Evolutionary conservation across 2,797 vertebrate genomes (phyloP).

Genomic region (Phataginus tetradactyla): DNA sequence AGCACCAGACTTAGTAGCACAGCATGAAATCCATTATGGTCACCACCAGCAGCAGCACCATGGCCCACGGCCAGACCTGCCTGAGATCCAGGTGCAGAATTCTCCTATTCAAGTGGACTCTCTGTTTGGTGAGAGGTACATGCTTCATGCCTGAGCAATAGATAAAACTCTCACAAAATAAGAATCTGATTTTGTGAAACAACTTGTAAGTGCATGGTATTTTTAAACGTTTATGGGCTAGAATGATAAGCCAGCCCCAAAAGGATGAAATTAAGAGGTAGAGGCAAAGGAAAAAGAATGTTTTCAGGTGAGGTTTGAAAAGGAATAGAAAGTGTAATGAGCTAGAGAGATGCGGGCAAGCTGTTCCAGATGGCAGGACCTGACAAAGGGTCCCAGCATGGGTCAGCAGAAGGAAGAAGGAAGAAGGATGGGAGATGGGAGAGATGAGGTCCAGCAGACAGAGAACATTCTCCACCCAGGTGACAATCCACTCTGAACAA

Average conservation of each 20-base stretch:
- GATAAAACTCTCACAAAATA: not conserved
- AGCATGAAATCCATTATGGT: not conserved
- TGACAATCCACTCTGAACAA: slow-evolving; percentile 51
- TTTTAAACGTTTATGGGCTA: slow-evolving; percentile 37
- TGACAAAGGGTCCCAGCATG: slow-evolving; percentile 11
- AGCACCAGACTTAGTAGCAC: not conserved
- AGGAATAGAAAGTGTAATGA: slow-evolving; percentile 22
- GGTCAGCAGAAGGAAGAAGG: not conserved
- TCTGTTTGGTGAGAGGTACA: not conserved
- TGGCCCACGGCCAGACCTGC: not conserved
- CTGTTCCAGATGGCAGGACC: slow-evolving; percentile 3
- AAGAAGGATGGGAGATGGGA: not conserved
- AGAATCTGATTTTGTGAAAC: not conserved
- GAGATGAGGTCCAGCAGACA: rapidly evolving
- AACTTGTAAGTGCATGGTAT: slow-evolving; percentile 54
- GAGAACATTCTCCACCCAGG: not conserved
- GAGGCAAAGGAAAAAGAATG: slow-evolving; percentile 38
- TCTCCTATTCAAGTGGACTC: not conserved
- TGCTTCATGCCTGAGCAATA: not conserved
- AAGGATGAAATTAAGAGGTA: slow-evolving; percentile 19
- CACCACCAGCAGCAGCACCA: not conserved
- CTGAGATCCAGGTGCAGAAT: not conserved
- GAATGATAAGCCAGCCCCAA: slow-evolving; percentile 2
- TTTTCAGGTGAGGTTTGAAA: slow-evolving; percentile 66
- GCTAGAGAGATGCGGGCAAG: slow-evolving; percentile 16